A percentile compares a stretch with the other conserved stretches of the same genome.
These are phyloP conservation scores for Caenorhabditis becei DNA, from an alignment of 2,888 invertebrate species.

Conservation along the genomic window DNA sequence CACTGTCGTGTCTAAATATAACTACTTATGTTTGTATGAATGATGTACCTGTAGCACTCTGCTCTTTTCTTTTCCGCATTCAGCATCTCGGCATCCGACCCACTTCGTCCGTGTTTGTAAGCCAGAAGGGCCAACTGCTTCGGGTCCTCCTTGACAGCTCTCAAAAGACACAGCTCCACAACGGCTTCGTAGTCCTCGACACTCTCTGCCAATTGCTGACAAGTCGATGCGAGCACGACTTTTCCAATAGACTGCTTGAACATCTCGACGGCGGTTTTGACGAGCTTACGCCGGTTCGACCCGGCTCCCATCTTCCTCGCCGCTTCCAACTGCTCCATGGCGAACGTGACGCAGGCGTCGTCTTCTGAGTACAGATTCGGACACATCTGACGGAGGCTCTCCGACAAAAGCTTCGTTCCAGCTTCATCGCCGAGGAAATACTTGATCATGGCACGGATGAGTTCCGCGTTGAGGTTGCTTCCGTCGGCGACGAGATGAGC, in stretches of 20 bases:
- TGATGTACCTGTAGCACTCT: slow-evolving; percentile 55
- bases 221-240: slow-evolving; percentile 67
- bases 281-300: slow-evolving; percentile 57
- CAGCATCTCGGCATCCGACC: slow-evolving; percentile 59
- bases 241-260: slow-evolving; percentile 74
- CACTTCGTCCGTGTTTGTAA: slow-evolving; percentile 83
- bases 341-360: slow-evolving; percentile 72
- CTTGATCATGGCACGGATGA: slow-evolving; percentile 72
- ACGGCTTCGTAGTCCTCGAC: slow-evolving; percentile 90
- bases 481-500: slow-evolving; percentile 69
- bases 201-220: slow-evolving; percentile 63
- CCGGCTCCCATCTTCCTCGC: slow-evolving; percentile 65
- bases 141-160: slow-evolving; percentile 92
- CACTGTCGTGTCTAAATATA: not conserved
- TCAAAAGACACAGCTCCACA: slow-evolving; percentile 90
- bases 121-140: slow-evolving; percentile 91
- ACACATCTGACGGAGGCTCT: slow-evolving; percentile 91
- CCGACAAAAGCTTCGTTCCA: slow-evolving; percentile 92
- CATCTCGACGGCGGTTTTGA: slow-evolving; percentile 69
- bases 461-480: slow-evolving; percentile 62
- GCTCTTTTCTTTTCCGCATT: slow-evolving; percentile 50
- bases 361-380: slow-evolving; percentile 87
- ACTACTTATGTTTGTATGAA: not conserved
- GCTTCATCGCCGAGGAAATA: slow-evolving; percentile 94
- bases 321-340: slow-evolving; percentile 71